phyloP scores from a whole-genome alignment of 2,888 invertebrate species.

The Metopia argyrocephala region DNA sequence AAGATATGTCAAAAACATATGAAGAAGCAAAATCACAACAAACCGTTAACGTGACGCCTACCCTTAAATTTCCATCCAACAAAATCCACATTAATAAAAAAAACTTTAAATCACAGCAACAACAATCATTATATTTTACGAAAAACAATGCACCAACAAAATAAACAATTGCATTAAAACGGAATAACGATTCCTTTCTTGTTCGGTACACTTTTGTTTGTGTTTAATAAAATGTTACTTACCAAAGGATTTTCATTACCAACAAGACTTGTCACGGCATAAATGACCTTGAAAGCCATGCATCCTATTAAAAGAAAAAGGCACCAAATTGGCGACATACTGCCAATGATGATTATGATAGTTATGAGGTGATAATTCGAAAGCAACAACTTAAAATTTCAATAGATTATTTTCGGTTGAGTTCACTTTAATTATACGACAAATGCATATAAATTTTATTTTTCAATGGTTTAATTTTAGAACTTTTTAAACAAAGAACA shows the following conservation, averaged over 20 bases:
- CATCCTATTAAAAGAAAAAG: slow-evolving; percentile 50
- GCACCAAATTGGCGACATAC: slow-evolving; percentile 53
- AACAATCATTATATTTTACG: neutral
- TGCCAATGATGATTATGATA: neutral
- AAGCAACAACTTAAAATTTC: slow-evolving; percentile 21
- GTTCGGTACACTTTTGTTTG: too few species aligned
- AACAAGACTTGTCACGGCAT: slow-evolving; percentile 16
- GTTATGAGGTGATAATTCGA: slow-evolving; percentile 23
- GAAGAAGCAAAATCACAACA: slow-evolving; percentile 56
- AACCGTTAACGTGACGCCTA: slow-evolving; percentile 17
- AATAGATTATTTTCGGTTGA: too few species aligned
- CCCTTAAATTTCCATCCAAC: neutral
- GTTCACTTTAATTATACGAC: neutral
- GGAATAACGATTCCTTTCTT: neutral
- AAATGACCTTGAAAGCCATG: slow-evolving; percentile 53
- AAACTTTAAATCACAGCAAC: slow-evolving; percentile 6
- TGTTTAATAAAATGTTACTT: slow-evolving; percentile 15
- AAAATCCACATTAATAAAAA: neutral
- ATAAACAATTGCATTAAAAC: too few species aligned
- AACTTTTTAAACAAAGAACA: slow-evolving; percentile 41
- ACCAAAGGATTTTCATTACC: slow-evolving; percentile 56
- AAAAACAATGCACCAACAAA: neutral
- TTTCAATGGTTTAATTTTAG: neutral
- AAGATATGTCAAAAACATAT: slow-evolving; percentile 64
- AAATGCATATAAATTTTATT: neutral